A percentile compares a stretch with the other conserved stretches of the same genome.
Conservation (phyloP, 2,888 invertebrate genomes). For the Nowickia ferox region DNA sequence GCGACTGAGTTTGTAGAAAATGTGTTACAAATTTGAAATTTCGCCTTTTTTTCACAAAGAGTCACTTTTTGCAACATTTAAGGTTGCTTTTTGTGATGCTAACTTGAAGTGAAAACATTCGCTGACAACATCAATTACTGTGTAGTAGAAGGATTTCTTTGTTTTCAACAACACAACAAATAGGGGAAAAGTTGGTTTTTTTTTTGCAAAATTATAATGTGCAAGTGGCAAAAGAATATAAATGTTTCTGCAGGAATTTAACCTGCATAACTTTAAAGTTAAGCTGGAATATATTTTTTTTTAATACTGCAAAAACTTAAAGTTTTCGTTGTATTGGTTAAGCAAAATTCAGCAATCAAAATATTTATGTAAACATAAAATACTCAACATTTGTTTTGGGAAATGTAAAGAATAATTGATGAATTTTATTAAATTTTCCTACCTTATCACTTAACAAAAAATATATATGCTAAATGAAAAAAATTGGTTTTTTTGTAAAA, state of each 20-base stretch:
- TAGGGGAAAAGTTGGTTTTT: not conserved
- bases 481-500: too few species aligned
- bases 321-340: not conserved
- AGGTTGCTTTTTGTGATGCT: conserved; percentile 24
- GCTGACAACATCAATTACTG: conserved; percentile 48
- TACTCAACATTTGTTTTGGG: too few species aligned
- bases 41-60: not conserved
- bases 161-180: not conserved
- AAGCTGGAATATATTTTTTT: not conserved
- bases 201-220: not conserved
- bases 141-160: not conserved
- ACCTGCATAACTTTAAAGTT: not conserved
- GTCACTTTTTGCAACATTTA: conserved; percentile 7
- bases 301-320: not conserved
- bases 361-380: too few species aligned
- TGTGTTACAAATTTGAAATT: conserved; percentile 25
- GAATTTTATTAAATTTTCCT: too few species aligned
- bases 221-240: not conserved
- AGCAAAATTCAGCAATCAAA: too few species aligned
- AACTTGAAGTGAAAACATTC: conserved; percentile 11
- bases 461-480: too few species aligned
- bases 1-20: conserved; percentile 25
- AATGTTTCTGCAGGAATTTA: not conserved
- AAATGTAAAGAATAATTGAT: too few species aligned
- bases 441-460: too few species aligned